Evolutionary conservation across 2,113 vertebrate genomes (phyloP).

Genomic region (Tricholaema leucomelas): DNA sequence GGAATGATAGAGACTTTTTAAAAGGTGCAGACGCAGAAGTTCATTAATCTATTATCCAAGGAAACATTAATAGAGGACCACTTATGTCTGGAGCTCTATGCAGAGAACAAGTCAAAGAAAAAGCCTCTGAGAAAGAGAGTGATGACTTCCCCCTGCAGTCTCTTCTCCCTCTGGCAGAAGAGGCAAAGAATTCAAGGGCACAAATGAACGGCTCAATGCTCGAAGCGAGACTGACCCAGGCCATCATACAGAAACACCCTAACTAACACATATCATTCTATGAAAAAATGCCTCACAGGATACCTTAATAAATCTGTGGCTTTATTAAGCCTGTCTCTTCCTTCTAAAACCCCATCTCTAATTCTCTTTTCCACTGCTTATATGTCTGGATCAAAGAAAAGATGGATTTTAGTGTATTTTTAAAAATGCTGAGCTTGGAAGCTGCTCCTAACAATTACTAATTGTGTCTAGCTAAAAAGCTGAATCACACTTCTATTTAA

Average conservation of each 20-base stretch:
- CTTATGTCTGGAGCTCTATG: background rate
- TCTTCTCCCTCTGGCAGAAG: background rate
- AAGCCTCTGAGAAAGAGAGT: background rate
- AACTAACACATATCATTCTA: background rate
- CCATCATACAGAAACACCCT: background rate
- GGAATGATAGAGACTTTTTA: rapidly evolving
- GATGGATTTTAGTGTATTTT: conserved; percentile 7
- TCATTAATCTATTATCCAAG: background rate
- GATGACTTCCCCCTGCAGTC: rapidly evolving
- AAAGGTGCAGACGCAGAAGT: background rate
- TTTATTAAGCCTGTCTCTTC: background rate
- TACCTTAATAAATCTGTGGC: background rate
- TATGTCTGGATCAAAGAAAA: conserved; percentile 41
- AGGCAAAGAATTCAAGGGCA: background rate
- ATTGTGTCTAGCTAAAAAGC: background rate
- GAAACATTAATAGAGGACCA: background rate
- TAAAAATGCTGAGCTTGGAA: conserved; percentile 43
- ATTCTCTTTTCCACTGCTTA: background rate
- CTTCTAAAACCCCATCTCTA: background rate
- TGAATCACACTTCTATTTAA: background rate
- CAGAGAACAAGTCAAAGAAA: background rate
- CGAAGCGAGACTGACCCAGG: background rate
- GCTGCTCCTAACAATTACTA: conserved; percentile 6
- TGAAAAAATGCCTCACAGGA: background rate
- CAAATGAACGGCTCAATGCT: background rate